Evolutionary conservation across 2,888 invertebrate species (phyloP).

Genomic region (Cinara cedri): DNA sequence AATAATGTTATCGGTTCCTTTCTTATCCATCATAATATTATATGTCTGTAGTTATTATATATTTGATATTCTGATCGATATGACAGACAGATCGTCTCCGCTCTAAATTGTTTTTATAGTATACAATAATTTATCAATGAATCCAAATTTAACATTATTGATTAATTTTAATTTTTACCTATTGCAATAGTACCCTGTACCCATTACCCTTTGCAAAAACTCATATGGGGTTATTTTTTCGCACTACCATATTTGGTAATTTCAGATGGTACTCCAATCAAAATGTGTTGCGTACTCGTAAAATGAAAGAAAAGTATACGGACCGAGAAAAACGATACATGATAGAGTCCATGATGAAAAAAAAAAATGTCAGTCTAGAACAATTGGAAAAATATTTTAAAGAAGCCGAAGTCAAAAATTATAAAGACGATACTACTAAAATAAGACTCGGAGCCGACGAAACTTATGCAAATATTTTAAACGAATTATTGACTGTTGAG

Average conservation of each 20-base stretch:
- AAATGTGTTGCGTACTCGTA: conserved; percentile 3
- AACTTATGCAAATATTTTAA: conserved; percentile 15
- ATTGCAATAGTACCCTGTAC: no score
- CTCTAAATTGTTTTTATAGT: no score
- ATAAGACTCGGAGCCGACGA: conserved; percentile 10
- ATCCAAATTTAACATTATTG: no score
- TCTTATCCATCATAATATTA: no score
- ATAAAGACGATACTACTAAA: not conserved
- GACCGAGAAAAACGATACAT: conserved; percentile 32
- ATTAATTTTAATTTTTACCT: no score
- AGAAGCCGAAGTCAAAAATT: not conserved
- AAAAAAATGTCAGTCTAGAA: conserved; percentile 39
- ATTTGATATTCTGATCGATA: no score
- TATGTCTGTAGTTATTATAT: no score
- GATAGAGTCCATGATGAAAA: conserved; percentile 45
- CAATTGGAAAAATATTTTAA: conserved; percentile 33
- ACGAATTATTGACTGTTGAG: conserved; percentile 14
- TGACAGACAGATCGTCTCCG: no score
- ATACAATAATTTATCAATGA: no score
- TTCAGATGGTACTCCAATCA: conserved; percentile 32
- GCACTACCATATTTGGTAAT: conserved; percentile 1
- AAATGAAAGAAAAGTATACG: conserved; percentile 20
- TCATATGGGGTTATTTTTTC: no score
- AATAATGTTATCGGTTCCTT: no score
- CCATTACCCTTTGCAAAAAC: no score